A percentile compares a stretch with the other conserved stretches of the same genome.
Evolutionary conservation across 1,140 invertebrate species (phyloP).

Genomic region (Pogonomyrmex californicus): DNA sequence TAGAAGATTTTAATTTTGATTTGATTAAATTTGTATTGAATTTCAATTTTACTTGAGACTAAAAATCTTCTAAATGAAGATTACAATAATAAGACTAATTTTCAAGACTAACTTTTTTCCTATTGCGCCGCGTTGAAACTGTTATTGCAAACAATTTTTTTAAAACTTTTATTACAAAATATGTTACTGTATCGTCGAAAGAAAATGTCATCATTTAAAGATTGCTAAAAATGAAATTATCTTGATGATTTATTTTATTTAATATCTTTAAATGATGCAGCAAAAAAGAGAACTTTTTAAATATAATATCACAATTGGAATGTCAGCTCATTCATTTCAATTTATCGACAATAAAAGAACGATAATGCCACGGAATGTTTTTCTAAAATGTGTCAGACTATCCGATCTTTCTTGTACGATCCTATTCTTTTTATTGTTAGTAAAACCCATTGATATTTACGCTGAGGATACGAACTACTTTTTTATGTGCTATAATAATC

Average conservation of each 20-base stretch:
- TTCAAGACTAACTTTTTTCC: too few relatives aligned
- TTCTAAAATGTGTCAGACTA: background rate
- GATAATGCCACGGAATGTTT: background rate
- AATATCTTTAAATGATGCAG: background rate
- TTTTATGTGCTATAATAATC: background rate
- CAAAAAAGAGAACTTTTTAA: background rate
- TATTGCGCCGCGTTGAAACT: too few relatives aligned
- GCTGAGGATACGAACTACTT: background rate
- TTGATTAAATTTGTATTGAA: too few relatives aligned
- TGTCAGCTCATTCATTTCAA: background rate
- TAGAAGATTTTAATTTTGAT: too few relatives aligned
- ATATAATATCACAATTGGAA: conserved; percentile 11
- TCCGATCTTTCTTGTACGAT: conserved; percentile 1
- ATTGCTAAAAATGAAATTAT: background rate
- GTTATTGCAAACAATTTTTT: too few relatives aligned
- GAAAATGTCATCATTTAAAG: background rate
- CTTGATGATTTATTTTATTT: background rate
- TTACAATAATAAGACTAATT: too few relatives aligned
- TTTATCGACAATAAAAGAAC: background rate
- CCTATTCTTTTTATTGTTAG: conserved; percentile 24
- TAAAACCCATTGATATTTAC: background rate
- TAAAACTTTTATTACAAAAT: background rate
- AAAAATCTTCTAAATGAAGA: too few relatives aligned
- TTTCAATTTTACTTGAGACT: too few relatives aligned
- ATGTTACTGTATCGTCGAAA: background rate